Percentiles rank a stretch among this genome's conserved stretches.
phyloP scores from a whole-genome alignment of 2,113 vertebrate genomes.

The Pedionomus torquatus region DNA sequence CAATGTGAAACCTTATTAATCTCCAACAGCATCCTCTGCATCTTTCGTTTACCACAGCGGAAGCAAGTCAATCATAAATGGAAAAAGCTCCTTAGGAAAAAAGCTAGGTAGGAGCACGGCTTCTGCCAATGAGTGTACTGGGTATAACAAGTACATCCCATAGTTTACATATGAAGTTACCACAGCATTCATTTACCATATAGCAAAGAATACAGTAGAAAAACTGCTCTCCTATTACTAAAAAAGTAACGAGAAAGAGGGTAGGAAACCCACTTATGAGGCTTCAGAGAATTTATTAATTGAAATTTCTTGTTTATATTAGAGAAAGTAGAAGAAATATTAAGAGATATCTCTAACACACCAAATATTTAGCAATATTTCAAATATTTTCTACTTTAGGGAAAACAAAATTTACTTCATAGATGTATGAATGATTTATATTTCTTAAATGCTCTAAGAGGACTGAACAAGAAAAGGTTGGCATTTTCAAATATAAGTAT shows the following conservation, averaged over 20 bases:
- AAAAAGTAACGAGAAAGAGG: background rate
- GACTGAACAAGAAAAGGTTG: background rate
- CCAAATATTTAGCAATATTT: background rate
- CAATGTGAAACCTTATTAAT: background rate
- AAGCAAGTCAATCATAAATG: background rate
- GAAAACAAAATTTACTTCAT: background rate
- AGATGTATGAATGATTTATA: background rate
- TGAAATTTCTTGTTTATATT: background rate
- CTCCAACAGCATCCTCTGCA: background rate
- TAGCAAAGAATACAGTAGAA: background rate
- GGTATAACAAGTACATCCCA: background rate
- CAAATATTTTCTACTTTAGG: background rate
- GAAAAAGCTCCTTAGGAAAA: background rate
- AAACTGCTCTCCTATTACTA: background rate
- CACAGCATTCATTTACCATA: background rate
- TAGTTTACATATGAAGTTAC: background rate
- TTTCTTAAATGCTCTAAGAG: background rate
- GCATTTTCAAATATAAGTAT: background rate
- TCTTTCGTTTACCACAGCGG: background rate
- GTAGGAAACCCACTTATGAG: background rate
- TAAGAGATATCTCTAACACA: background rate
- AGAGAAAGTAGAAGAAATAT: background rate
- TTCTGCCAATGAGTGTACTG: background rate
- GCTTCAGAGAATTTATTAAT: background rate
- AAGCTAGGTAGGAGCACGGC: background rate